Conservation (phyloP, 2,797 vertebrate species). For the Sebastes alutus region DNA sequence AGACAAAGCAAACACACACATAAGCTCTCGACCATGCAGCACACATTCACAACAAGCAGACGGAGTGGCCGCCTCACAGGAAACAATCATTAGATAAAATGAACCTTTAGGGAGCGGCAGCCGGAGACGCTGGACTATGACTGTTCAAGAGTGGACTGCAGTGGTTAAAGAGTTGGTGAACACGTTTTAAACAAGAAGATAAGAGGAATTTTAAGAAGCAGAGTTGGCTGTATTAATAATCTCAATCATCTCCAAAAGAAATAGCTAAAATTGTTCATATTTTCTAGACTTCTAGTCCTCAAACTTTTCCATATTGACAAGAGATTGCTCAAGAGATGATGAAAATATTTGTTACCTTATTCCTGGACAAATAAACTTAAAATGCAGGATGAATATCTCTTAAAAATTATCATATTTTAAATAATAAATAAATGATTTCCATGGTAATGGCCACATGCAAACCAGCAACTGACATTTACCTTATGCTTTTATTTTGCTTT, state of each 20-base stretch:
- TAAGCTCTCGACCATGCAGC: constrained; percentile 4
- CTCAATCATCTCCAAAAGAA: neutral
- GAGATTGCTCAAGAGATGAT: neutral
- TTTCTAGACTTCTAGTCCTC: neutral
- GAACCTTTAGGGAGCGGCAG: constrained; percentile 35
- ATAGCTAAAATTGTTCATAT: neutral
- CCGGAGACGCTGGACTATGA: neutral
- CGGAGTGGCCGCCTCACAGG: constrained; percentile 39
- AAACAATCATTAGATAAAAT: constrained; percentile 62
- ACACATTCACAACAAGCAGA: constrained; percentile 30
- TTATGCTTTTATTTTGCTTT: neutral
- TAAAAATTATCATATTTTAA: neutral
- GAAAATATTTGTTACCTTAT: neutral
- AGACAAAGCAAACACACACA: constrained; percentile 29
- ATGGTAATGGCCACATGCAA: neutral
- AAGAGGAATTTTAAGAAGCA: neutral
- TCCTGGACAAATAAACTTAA: neutral
- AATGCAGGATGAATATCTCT: neutral
- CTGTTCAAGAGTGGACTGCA: neutral
- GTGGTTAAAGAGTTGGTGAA: neutral
- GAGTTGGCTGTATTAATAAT: neutral
- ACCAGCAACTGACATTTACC: neutral
- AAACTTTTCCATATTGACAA: neutral
- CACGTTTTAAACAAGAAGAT: neutral
- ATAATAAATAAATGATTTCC: neutral